Evolutionary conservation across 2,797 vertebrate genomes (phyloP).

Genomic region (Pitangus sulphuratus): DNA sequence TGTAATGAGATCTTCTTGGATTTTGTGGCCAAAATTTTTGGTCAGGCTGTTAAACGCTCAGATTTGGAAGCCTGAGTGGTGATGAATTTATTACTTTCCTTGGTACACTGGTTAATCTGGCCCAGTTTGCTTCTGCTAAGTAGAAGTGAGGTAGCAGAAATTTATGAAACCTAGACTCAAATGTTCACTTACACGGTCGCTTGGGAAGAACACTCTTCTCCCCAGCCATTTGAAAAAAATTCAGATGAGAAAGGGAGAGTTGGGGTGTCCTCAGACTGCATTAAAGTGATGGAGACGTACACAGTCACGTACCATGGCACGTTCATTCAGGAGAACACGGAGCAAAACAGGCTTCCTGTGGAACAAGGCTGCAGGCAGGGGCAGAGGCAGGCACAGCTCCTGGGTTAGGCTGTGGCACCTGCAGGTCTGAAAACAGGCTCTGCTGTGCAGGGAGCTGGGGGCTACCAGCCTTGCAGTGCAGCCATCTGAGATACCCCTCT

Average conservation of each 20-base stretch:
- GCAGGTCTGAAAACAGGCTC: neutral
- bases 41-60: neutral
- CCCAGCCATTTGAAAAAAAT: neutral
- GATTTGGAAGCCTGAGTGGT: neutral
- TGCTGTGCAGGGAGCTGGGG: neutral
- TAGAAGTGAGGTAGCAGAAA: neutral
- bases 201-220: neutral
- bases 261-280: neutral
- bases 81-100: slow-evolving; percentile 5
- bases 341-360: neutral
- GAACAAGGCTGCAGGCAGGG: fast-evolving
- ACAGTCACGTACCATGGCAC: fast-evolving
- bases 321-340: neutral
- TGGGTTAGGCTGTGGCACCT: fast-evolving
- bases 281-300: fast-evolving
- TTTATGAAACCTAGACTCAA: neutral
- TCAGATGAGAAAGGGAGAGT: neutral
- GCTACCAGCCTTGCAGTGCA: neutral
- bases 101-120: neutral
- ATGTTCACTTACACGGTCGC: fast-evolving
- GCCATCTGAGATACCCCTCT: neutral
- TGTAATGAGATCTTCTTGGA: neutral
- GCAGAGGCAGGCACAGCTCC: neutral
- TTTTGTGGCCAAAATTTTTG: neutral
- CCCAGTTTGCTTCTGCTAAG: neutral